A percentile compares a stretch with the other conserved stretches of the same genome.
Conservation (phyloP, 2,888 invertebrate genomes). For the Bembecia ichneumoniformis region DNA sequence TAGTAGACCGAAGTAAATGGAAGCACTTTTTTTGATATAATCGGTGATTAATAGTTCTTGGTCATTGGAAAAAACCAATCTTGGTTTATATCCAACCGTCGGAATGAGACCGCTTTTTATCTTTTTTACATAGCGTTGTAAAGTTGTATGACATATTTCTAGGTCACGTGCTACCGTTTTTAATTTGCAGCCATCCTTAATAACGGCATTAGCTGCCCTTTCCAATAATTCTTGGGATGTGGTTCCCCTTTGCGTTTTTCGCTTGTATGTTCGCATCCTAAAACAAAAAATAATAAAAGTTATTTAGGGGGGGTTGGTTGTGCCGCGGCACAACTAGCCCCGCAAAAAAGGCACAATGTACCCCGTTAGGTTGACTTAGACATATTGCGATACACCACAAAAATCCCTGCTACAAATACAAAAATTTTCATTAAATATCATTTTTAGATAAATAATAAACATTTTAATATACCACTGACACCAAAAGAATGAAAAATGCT, state of each 20-base stretch:
- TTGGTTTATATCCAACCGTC: slow-evolving; percentile 1
- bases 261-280: no score
- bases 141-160: no score
- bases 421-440: no score
- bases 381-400: no score
- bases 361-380: slow-evolving; percentile 2
- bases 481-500: slow-evolving; percentile 1
- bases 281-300: slow-evolving; percentile 4
- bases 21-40: not conserved
- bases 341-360: slow-evolving; percentile 1
- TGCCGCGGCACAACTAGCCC: slow-evolving; percentile 4
- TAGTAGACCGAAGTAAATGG: slow-evolving; percentile 1
- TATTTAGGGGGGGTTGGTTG: slow-evolving; percentile 4
- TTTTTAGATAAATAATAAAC: slow-evolving; percentile 2
- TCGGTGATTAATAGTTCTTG: not conserved
- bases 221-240: no score
- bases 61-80: not conserved
- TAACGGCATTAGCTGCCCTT: slow-evolving; percentile 12
- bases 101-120: not conserved
- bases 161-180: no score
- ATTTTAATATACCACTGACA: slow-evolving; percentile 1
- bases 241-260: no score
- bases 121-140: slow-evolving; percentile 6
- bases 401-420: no score
- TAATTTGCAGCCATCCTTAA: slow-evolving; percentile 11